Conservation (phyloP, 2,888 invertebrate genomes). For the Athripsodes cinereus region DNA sequence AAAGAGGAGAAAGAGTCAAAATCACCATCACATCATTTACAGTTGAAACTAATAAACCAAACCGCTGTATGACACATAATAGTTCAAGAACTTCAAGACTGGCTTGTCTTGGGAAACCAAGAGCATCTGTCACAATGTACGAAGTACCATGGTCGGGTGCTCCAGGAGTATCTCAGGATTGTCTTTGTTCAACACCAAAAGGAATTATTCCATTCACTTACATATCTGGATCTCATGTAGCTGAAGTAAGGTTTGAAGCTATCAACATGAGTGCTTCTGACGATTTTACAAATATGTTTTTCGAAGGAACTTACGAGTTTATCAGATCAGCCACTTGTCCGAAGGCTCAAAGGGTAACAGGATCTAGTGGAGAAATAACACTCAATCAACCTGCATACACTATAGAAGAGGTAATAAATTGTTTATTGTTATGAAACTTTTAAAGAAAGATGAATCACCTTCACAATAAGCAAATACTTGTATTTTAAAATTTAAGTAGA, state of each 20-base stretch:
- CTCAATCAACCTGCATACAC: conserved; percentile 48
- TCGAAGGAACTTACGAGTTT: conserved; percentile 81
- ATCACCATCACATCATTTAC: conserved; percentile 68
- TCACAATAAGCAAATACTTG: neutral
- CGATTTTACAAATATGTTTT: conserved; percentile 77
- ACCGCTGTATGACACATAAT: conserved; percentile 51
- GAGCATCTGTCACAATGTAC: conserved; percentile 65
- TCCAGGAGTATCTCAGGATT: conserved; percentile 69
- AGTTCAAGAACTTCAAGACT: conserved; percentile 62
- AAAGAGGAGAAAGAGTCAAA: conserved; percentile 72
- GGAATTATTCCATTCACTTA: conserved; percentile 62
- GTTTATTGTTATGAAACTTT: neutral
- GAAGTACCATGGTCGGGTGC: conserved; percentile 66
- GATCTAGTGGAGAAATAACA: conserved; percentile 71
- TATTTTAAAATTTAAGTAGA: too few relatives aligned
- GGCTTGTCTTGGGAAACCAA: conserved; percentile 64
- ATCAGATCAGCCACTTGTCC: conserved; percentile 64
- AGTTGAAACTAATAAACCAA: conserved; percentile 42
- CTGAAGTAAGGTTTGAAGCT: conserved; percentile 77
- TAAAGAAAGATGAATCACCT: neutral
- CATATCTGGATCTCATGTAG: conserved; percentile 67
- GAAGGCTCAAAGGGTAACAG: conserved; percentile 62
- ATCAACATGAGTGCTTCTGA: conserved; percentile 79
- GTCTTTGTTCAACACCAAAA: conserved; percentile 63
- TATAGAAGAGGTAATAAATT: conserved; percentile 44